Evolutionary conservation across 2,113 vertebrate species (phyloP).

Genomic region (Cnemophilus loriae): DNA sequence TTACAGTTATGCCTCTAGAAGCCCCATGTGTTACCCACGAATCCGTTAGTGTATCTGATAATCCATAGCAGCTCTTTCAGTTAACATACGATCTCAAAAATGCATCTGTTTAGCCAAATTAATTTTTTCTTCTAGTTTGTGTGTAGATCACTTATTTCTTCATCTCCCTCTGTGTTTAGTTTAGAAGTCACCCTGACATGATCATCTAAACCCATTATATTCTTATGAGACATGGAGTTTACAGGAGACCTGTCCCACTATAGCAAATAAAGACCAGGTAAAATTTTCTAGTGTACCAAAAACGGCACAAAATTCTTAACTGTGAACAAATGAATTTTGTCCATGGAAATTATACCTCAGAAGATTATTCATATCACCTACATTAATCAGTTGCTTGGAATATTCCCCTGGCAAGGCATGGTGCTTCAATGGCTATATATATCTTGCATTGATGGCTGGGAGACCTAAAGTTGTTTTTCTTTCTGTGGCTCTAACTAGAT

Average conservation of each 20-base stretch:
- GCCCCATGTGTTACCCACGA: background rate
- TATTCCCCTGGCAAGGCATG: background rate
- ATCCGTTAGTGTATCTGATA: background rate
- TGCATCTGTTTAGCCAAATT: background rate
- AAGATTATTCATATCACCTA: background rate
- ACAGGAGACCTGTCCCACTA: background rate
- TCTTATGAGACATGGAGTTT: background rate
- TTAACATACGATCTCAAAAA: background rate
- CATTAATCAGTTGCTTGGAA: background rate
- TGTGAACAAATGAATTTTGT: background rate
- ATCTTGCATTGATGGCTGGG: background rate
- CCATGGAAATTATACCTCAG: background rate
- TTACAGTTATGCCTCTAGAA: background rate
- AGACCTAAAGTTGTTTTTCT: background rate
- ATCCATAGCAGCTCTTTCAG: background rate
- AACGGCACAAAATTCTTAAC: background rate
- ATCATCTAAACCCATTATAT: background rate
- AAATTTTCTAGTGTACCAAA: background rate
- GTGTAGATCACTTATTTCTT: background rate
- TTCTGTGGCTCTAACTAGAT: background rate
- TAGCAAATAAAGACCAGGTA: background rate
- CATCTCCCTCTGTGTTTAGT: background rate
- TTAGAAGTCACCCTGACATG: background rate
- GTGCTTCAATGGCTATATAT: background rate
- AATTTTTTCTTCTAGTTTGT: background rate